Conservation (phyloP, 2,888 invertebrate genomes). For the Aleiodes leptofemur region DNA sequence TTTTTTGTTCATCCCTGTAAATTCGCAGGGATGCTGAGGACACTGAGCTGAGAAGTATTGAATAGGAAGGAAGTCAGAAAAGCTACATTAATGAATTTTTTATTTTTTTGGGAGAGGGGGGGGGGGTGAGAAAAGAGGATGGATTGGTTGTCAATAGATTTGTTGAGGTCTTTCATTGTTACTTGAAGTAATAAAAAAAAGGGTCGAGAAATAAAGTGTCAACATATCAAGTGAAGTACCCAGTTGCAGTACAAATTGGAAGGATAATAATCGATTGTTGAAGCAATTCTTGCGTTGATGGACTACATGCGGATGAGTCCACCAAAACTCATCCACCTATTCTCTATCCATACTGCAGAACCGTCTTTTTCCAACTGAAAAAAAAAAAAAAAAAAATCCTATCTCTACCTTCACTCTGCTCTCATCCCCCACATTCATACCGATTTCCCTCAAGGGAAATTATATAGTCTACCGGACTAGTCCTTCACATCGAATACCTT, state of each 20-base stretch:
- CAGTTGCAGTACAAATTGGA: slow-evolving; percentile 74
- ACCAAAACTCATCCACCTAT: slow-evolving; percentile 64
- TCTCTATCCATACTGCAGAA: slow-evolving; percentile 50
- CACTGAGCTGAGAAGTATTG: slow-evolving; percentile 2
- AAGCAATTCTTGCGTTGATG: slow-evolving; percentile 70
- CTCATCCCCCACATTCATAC: slow-evolving; percentile 61
- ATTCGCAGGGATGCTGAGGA: slow-evolving; percentile 29
- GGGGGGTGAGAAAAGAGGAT: background rate
- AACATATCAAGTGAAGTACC: slow-evolving; percentile 23
- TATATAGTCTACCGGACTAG: slow-evolving; percentile 70
- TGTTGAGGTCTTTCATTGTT: background rate
- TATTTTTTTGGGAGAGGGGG: no score
- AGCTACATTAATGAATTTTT: slow-evolving; percentile 44
- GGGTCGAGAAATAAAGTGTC: background rate
- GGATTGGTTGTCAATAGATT: slow-evolving; percentile 26
- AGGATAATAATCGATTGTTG: slow-evolving; percentile 75
- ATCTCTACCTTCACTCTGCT: slow-evolving; percentile 52
- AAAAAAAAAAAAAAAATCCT: slow-evolving; percentile 41
- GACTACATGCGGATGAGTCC: slow-evolving; percentile 67
- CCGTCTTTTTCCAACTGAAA: slow-evolving; percentile 49
- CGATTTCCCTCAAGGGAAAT: slow-evolving; percentile 76
- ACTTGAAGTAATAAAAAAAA: background rate
- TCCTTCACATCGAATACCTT: slow-evolving; percentile 68
- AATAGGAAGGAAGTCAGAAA: slow-evolving; percentile 28
- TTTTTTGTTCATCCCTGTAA: slow-evolving; percentile 41